A percentile compares a stretch with the other conserved stretches of the same genome.
Conservation (phyloP, 2,888 invertebrate species). For the Syrista parreyssii region DNA sequence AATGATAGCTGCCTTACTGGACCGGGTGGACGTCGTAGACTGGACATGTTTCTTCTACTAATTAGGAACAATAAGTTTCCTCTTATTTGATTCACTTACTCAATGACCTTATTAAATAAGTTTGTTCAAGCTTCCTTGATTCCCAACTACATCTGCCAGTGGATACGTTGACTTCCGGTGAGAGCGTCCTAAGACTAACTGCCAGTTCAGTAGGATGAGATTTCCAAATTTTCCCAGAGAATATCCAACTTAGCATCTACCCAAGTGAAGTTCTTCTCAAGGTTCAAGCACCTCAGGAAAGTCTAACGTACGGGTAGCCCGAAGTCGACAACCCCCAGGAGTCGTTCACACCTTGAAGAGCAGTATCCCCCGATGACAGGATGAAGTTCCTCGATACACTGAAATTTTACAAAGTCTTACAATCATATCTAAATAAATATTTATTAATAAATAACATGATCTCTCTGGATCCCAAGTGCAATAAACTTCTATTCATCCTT, state of each 20-base stretch:
- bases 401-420: background rate
- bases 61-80: background rate
- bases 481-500: background rate
- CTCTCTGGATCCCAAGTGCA: background rate
- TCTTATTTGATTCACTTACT: background rate
- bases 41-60: slow-evolving; percentile 12
- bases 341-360: background rate
- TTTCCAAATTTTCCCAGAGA: background rate
- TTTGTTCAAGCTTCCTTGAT: background rate
- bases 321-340: background rate
- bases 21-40: slow-evolving; percentile 37
- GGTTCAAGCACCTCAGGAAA: background rate
- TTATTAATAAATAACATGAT: background rate
- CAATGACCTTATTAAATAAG: background rate
- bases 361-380: background rate
- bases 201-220: background rate
- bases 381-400: background rate
- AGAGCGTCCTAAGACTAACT: background rate
- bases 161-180: background rate
- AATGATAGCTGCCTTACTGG: slow-evolving; percentile 59
- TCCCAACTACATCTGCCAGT: background rate
- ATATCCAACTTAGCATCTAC: background rate
- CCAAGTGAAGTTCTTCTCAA: background rate
- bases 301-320: background rate
- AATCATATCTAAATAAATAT: background rate